Evolutionary conservation across 2,888 invertebrate species (phyloP).

Genomic region (Himalopsyche kuldschensis): DNA sequence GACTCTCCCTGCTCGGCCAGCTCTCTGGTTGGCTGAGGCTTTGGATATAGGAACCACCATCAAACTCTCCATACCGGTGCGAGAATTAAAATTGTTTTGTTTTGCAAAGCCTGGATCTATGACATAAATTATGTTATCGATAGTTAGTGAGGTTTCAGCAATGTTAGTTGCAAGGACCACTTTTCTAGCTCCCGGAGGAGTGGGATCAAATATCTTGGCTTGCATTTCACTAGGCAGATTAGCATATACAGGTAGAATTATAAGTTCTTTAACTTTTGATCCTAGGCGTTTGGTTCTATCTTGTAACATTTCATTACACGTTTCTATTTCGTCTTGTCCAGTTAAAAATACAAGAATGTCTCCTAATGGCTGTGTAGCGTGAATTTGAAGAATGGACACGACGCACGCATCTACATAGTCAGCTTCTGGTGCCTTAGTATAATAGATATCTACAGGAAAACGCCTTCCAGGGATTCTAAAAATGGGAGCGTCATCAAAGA

Average conservation of each 20-base stretch:
- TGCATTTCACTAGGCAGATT: conserved; percentile 99
- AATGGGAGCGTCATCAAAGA: conserved; percentile 98
- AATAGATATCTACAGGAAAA: conserved; percentile 98
- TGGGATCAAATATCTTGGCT: conserved; percentile 97
- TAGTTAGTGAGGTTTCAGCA: conserved; percentile 98
- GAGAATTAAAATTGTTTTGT: conserved; percentile 96
- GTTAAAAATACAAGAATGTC: conserved; percentile 97
- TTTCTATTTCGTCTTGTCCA: conserved; percentile 89
- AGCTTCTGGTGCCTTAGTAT: conserved; percentile 98
- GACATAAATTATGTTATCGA: conserved; percentile 98
- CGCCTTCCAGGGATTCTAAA: conserved; percentile 96
- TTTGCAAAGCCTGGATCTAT: conserved; percentile 99
- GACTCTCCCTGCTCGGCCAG: conserved; percentile 93
- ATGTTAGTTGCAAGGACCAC: conserved; percentile 98
- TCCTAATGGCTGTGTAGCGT: conserved; percentile 94
- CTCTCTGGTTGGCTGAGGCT: conserved; percentile 96
- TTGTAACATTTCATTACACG: conserved; percentile 83
- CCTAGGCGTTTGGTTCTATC: conserved; percentile 92
- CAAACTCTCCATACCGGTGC: conserved; percentile 97
- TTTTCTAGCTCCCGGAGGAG: conserved; percentile 94
- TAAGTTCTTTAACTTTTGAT: conserved; percentile 86
- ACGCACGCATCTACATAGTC: conserved; percentile 98
- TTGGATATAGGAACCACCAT: conserved; percentile 99
- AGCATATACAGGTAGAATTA: conserved; percentile 96
- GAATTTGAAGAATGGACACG: conserved; percentile 97